phyloP scores from a whole-genome alignment of 37 sponge, comb jelly and placozoan species.

The Spongilla lacustris region DNA sequence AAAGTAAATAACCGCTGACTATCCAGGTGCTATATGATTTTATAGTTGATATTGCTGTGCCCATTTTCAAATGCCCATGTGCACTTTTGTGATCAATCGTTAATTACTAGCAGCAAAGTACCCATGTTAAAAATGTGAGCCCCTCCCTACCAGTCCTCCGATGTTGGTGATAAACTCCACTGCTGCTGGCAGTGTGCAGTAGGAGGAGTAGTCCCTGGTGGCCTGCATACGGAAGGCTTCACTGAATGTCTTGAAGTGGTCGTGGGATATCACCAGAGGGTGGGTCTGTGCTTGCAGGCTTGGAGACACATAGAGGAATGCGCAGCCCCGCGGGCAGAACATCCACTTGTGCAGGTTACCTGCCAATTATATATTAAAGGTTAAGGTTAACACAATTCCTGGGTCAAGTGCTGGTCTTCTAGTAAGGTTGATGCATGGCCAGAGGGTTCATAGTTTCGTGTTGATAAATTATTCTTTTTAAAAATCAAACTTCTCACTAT shows the following conservation, averaged over 20 bases:
- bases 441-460: too few relatives aligned
- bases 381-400: neutral
- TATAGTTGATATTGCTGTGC: too few relatives aligned
- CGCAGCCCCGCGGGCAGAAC: slow-evolving; percentile 62
- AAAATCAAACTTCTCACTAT: too few relatives aligned
- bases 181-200: slow-evolving; percentile 17
- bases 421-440: too few relatives aligned
- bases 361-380: slow-evolving; percentile 5
- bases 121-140: too few relatives aligned
- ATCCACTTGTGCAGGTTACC: slow-evolving; percentile 81
- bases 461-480: too few relatives aligned
- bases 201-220: slow-evolving; percentile 55
- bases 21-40: too few relatives aligned
- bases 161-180: slow-evolving; percentile 41
- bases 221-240: slow-evolving; percentile 30
- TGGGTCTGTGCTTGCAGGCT: slow-evolving; percentile 10
- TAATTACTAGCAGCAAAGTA: too few relatives aligned
- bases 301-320: slow-evolving; percentile 43
- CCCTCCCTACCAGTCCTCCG: slow-evolving; percentile 63
- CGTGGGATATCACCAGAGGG: slow-evolving; percentile 47
- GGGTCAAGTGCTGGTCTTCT: neutral
- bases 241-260: slow-evolving; percentile 23
- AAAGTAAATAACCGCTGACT: too few relatives aligned
- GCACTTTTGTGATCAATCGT: too few relatives aligned
- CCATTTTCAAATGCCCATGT: too few relatives aligned